These are phyloP conservation scores for Hystrix cristata DNA, from an alignment of 2,113 vertebrate genomes.

Conservation along the genomic window DNA sequence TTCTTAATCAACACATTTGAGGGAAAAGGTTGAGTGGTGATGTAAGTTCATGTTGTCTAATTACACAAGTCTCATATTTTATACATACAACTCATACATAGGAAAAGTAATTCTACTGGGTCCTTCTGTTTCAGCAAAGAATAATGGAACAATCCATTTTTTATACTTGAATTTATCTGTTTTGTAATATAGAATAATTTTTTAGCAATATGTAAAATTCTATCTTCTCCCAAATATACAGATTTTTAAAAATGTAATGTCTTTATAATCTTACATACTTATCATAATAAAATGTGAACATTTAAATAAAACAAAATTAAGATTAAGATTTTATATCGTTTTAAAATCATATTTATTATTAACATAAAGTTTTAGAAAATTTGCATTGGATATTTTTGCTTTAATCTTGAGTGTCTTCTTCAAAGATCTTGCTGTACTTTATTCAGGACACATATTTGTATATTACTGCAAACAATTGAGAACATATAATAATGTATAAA, in stretches of 20 bases:
- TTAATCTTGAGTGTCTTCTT: constrained; percentile 38
- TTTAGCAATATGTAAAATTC: neutral
- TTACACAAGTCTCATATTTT: neutral
- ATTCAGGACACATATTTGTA: neutral
- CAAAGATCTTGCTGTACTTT: neutral
- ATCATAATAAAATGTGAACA: neutral
- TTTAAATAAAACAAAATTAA: neutral
- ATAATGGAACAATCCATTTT: neutral
- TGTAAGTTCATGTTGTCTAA: neutral
- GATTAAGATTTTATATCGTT: neutral
- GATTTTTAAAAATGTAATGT: neutral
- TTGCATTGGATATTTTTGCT: neutral
- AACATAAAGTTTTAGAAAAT: constrained; percentile 17
- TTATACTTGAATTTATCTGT: neutral
- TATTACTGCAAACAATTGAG: neutral
- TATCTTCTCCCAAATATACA: neutral
- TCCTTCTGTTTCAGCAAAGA: neutral
- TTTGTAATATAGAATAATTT: neutral
- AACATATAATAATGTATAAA: neutral
- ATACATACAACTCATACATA: neutral
- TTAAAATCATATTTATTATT: neutral
- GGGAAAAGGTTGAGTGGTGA: neutral
- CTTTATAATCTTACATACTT: neutral
- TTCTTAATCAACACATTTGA: neutral
- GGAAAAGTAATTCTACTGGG: neutral